Percentiles rank a stretch among this genome's conserved stretches.
phyloP scores from a whole-genome alignment of 1,140 invertebrate genomes.

The Drosophila carrolli region DNA sequence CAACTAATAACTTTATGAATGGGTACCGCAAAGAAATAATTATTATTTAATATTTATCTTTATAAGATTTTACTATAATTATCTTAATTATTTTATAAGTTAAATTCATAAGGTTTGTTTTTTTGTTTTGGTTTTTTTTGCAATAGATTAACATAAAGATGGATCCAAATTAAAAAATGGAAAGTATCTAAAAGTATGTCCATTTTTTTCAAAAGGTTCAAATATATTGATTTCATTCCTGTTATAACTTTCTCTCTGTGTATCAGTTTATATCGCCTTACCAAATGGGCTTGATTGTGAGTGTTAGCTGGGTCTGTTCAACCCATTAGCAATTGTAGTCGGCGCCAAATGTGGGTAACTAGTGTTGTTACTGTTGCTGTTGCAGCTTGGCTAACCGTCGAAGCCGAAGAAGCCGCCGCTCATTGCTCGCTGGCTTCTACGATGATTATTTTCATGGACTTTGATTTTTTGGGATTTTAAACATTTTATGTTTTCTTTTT shows the following conservation, averaged over 20 bases:
- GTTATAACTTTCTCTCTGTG: slow-evolving; percentile 12
- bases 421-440: slow-evolving; percentile 54
- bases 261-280: slow-evolving; percentile 50
- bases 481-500: slow-evolving; percentile 74
- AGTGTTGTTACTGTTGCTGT: slow-evolving; percentile 54
- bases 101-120: too few species aligned
- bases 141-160: too few species aligned
- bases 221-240: too few species aligned
- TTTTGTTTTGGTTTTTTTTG: too few species aligned
- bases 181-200: too few species aligned
- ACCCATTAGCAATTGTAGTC: slow-evolving; percentile 54
- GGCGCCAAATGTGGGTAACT: slow-evolving; percentile 81
- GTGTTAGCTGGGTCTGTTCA: slow-evolving; percentile 47
- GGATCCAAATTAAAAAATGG: too few species aligned
- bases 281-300: slow-evolving; percentile 13
- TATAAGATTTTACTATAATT: too few species aligned
- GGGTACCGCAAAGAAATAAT: too few species aligned
- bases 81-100: too few species aligned
- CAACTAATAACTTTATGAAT: too few species aligned
- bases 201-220: too few species aligned
- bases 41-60: too few species aligned
- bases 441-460: slow-evolving; percentile 84
- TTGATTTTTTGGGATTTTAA: slow-evolving; percentile 84
- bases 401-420: slow-evolving; percentile 20
- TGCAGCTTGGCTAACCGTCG: slow-evolving; percentile 62